A percentile compares a stretch with the other conserved stretches of the same genome.
phyloP scores from a whole-genome alignment of 1,140 invertebrate genomes.

The Saxidomus purpurata region DNA sequence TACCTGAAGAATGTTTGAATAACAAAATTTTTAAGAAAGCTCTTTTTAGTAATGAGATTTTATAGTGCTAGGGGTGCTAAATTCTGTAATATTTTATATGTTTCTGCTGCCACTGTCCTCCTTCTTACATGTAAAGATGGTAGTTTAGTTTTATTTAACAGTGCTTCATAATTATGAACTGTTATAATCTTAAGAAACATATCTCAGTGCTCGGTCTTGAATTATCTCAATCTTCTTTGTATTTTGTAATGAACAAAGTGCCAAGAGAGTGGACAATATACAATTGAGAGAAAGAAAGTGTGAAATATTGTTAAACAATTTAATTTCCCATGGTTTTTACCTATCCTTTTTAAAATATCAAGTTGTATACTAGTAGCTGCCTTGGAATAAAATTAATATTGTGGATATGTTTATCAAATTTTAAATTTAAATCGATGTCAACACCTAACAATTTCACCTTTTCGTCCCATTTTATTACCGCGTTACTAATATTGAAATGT shows the following conservation, averaged over 20 bases:
- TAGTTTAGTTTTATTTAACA: constrained; percentile 9
- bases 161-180: background rate
- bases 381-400: constrained; percentile 52
- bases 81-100: constrained; percentile 20
- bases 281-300: constrained; percentile 57
- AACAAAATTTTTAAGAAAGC: too few species aligned
- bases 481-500: constrained; percentile 28
- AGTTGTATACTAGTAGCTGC: constrained; percentile 38
- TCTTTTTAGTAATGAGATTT: too few species aligned
- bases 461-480: constrained; percentile 57
- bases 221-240: constrained; percentile 29
- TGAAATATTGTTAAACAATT: constrained; percentile 52
- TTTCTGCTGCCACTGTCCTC: constrained; percentile 24
- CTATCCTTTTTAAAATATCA: constrained; percentile 53
- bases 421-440: constrained; percentile 61
- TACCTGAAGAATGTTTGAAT: too few species aligned
- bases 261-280: constrained; percentile 46
- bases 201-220: constrained; percentile 26
- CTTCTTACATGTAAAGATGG: constrained; percentile 4
- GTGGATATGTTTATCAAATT: constrained; percentile 58
- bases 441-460: constrained; percentile 40
- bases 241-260: background rate
- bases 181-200: constrained; percentile 31
- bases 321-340: constrained; percentile 5
- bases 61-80: background rate